Evolutionary conservation across 2,888 invertebrate genomes (phyloP).

Genomic region (Pilophorus perplexus): DNA sequence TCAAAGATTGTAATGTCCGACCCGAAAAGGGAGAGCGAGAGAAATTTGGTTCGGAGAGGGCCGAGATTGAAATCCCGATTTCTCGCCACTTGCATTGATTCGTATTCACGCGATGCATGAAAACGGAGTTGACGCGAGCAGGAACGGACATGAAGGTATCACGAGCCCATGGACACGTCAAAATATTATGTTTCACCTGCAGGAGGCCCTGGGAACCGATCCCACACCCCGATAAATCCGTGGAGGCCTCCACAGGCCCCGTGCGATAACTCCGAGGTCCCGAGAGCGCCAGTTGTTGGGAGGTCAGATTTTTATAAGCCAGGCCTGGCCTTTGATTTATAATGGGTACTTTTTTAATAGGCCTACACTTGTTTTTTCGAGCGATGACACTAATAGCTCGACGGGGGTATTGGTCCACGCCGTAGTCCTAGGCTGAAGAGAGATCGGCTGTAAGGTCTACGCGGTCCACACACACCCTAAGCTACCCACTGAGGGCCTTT

Average conservation of each 20-base stretch:
- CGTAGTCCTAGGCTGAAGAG: too few species aligned
- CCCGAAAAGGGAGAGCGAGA: too few species aligned
- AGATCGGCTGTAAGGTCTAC: too few species aligned
- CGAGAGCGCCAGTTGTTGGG: too few species aligned
- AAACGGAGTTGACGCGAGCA: slow-evolving; percentile 7
- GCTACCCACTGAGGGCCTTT: too few species aligned
- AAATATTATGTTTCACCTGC: slow-evolving; percentile 31
- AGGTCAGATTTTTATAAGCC: slow-evolving; percentile 12
- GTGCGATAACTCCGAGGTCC: not conserved
- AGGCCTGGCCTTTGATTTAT: not conserved
- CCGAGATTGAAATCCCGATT: too few species aligned
- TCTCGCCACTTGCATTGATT: too few species aligned
- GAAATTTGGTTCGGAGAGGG: too few species aligned
- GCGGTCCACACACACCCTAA: too few species aligned
- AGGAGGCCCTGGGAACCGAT: slow-evolving; percentile 15
- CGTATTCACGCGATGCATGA: not conserved
- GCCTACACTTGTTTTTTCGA: slow-evolving; percentile 4
- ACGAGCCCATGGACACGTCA: slow-evolving; percentile 28
- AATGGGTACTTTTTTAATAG: slow-evolving; percentile 4
- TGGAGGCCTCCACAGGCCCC: not conserved
- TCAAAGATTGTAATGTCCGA: too few species aligned
- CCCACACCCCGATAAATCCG: slow-evolving; percentile 23
- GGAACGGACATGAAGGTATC: slow-evolving; percentile 2
- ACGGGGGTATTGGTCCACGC: not conserved
- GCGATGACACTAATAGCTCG: slow-evolving; percentile 28